Evolutionary conservation across 2,888 invertebrate species (phyloP).

Genomic region (Euplagia quadripunctaria): DNA sequence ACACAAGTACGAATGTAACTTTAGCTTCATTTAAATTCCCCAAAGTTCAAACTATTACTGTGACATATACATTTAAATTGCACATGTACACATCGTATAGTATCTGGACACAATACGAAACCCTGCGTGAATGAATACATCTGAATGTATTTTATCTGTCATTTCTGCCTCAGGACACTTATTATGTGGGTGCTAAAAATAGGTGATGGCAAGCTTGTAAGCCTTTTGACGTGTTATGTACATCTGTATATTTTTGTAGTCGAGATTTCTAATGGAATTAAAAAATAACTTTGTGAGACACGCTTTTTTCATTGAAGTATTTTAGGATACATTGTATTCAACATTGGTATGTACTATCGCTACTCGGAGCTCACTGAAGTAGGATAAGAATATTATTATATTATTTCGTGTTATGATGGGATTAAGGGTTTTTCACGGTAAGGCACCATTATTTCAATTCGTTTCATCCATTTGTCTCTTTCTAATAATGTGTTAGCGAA

Average conservation of each 20-base stretch:
- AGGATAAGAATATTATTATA: neutral
- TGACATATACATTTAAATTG: neutral
- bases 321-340: neutral
- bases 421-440: no score
- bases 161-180: conserved; percentile 1
- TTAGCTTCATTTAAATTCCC: no score
- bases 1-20: no score
- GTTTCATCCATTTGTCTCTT: no score
- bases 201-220: neutral
- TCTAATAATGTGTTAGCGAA: no score
- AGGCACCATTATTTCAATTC: no score
- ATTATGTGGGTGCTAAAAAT: neutral
- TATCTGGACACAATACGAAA: conserved; percentile 14
- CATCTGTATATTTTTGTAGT: neutral
- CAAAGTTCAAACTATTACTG: no score
- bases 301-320: neutral
- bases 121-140: conserved; percentile 17
- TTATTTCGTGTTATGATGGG: no score
- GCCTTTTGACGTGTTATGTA: neutral
- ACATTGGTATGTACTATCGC: no score
- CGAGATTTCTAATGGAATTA: neutral
- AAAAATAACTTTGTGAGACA: neutral
- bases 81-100: neutral
- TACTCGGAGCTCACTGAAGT: neutral
- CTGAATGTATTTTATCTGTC: conserved; percentile 17